Conservation (phyloP, 1,140 invertebrate species). For the Ostrea denselamellosa region DNA sequence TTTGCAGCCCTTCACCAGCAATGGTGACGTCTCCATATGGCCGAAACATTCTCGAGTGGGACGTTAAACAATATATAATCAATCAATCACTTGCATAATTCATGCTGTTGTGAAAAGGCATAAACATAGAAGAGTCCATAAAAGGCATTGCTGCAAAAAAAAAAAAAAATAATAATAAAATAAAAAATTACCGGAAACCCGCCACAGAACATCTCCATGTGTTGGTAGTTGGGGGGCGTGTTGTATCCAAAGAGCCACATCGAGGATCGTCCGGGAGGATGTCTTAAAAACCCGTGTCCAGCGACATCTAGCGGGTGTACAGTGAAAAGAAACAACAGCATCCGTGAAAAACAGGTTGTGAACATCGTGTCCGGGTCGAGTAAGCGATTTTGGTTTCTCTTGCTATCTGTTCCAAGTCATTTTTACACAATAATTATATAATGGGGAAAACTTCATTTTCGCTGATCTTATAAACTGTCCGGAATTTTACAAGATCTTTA, state of each 20-base stretch:
- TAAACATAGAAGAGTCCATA: too few relatives aligned
- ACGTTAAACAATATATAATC: too few relatives aligned
- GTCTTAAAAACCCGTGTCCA: conserved; percentile 90
- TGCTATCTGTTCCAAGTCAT: background rate
- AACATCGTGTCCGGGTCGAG: background rate
- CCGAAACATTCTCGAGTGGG: too few relatives aligned
- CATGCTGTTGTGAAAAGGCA: too few relatives aligned
- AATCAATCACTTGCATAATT: too few relatives aligned
- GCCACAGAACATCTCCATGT: conserved; percentile 90
- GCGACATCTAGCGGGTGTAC: conserved; percentile 54
- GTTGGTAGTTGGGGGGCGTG: conserved; percentile 94
- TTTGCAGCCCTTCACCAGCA: too few relatives aligned
- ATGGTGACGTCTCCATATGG: too few relatives aligned
- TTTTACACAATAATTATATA: background rate
- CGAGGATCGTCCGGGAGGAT: conserved; percentile 92
- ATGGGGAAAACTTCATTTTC: background rate
- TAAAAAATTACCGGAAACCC: conserved; percentile 86
- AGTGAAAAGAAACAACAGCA: background rate
- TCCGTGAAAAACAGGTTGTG: background rate
- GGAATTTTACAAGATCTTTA: background rate
- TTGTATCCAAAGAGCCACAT: conserved; percentile 96
- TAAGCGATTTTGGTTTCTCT: background rate
- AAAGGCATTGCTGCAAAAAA: too few relatives aligned
- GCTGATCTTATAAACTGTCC: background rate
- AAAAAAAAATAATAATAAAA: too few relatives aligned